phyloP scores from a whole-genome alignment of 2,888 invertebrate species.

The Tetragonisca angustula region DNA sequence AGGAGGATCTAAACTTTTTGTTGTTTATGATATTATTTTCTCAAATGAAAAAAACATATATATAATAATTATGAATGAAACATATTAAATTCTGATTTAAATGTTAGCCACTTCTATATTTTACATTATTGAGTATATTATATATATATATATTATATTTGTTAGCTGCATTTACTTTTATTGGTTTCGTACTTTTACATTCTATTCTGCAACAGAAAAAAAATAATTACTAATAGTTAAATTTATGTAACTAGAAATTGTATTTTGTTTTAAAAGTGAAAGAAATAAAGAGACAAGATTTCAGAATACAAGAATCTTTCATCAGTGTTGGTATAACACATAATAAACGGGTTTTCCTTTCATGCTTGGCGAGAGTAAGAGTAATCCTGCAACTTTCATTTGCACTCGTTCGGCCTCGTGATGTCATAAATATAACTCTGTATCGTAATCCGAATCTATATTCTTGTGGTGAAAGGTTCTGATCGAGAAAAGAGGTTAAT shows the following conservation, averaged over 20 bases:
- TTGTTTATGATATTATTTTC: no score
- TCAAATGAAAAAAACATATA: no score
- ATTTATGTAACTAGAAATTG: not conserved
- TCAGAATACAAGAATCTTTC: conserved; percentile 40
- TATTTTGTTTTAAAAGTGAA: not conserved
- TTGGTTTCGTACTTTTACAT: conserved; percentile 1
- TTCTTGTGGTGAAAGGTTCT: conserved; percentile 68
- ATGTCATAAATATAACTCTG: conserved; percentile 80
- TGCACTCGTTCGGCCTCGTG: conserved; percentile 77
- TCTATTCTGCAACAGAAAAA: not conserved
- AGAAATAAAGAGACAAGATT: conserved; percentile 36
- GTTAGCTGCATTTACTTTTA: no score
- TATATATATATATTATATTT: no score
- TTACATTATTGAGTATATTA: no score
- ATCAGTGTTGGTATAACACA: conserved; percentile 55
- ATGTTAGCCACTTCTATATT: no score
- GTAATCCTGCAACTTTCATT: conserved; percentile 82
- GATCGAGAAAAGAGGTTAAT: conserved; percentile 65
- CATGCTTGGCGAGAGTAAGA: conserved; percentile 78
- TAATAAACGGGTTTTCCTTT: conserved; percentile 75
- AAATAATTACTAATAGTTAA: conserved; percentile 9
- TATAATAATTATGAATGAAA: no score
- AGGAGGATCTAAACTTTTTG: no score
- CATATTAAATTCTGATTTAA: no score
- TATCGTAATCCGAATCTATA: conserved; percentile 77